phyloP scores from a whole-genome alignment of 2,888 invertebrate species.

The Caenorhabditis sp. region DNA sequence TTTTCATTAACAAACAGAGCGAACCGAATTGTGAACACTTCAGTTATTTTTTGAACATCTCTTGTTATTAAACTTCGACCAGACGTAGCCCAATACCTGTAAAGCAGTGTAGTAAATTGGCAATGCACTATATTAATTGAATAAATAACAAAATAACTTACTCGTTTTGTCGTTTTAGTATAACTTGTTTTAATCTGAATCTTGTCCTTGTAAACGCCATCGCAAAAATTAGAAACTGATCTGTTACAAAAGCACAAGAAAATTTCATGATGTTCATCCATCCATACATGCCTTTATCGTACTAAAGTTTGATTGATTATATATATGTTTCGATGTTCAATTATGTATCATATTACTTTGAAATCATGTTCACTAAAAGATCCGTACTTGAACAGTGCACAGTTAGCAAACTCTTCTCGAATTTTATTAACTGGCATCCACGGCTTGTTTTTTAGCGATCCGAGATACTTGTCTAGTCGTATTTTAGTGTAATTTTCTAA shows the following conservation, averaged over 20 bases:
- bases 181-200: conserved; percentile 76
- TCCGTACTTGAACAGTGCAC: conserved; percentile 69
- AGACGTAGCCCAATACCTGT: conserved; percentile 70
- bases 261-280: conserved; percentile 77
- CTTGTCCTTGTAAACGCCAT: conserved; percentile 73
- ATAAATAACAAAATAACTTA: too few species aligned
- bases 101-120: too few species aligned
- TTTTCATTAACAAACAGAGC: conserved; percentile 56
- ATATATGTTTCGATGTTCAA: too few species aligned
- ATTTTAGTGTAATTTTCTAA: conserved; percentile 70
- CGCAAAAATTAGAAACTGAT: conserved; percentile 68
- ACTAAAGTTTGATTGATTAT: conserved; percentile 61
- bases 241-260: conserved; percentile 66
- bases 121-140: too few species aligned
- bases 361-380: conserved; percentile 71
- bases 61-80: conserved; percentile 69
- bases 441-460: conserved; percentile 70
- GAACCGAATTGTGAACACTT: conserved; percentile 63
- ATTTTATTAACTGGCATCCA: conserved; percentile 73
- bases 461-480: conserved; percentile 65
- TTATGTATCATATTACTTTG: too few species aligned
- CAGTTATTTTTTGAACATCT: conserved; percentile 72
- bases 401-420: conserved; percentile 73
- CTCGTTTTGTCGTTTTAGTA: conserved; percentile 67
- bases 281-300: conserved; percentile 76